phyloP scores from a whole-genome alignment of 2,113 vertebrate genomes.

The Saccopteryx leptura region DNA sequence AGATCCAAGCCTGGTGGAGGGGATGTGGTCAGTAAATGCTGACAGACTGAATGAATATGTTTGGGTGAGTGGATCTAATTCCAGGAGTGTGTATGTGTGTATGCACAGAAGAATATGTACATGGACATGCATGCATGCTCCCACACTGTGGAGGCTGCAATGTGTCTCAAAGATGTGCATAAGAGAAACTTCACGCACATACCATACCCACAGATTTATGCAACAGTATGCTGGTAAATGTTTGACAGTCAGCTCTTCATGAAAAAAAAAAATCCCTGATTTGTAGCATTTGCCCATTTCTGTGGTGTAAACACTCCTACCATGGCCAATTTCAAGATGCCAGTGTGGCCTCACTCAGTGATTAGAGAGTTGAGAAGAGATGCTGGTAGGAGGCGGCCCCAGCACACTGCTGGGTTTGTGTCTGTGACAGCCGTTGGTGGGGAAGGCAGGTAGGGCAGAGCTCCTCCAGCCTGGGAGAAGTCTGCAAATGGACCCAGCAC shows the following conservation, averaged over 20 bases:
- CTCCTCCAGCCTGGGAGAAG: not conserved
- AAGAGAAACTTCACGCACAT: not conserved
- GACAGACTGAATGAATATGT: not conserved
- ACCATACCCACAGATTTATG: not conserved
- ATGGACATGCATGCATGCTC: not conserved
- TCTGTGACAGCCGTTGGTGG: fast-evolving
- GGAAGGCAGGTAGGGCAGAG: not conserved
- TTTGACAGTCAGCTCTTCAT: not conserved
- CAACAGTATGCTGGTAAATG: not conserved
- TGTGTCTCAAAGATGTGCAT: not conserved
- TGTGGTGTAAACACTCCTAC: not conserved
- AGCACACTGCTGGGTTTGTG: fast-evolving
- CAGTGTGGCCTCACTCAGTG: fast-evolving
- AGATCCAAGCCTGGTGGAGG: not conserved
- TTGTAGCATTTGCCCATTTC: not conserved
- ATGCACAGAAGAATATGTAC: not conserved
- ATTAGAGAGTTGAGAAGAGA: not conserved
- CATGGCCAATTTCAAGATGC: not conserved
- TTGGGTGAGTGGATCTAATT: not conserved
- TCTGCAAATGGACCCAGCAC: not conserved
- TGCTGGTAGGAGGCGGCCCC: not conserved
- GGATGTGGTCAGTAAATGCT: not conserved
- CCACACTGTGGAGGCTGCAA: fast-evolving
- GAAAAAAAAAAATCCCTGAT: not conserved
- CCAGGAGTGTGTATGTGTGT: not conserved